Base-by-base conservation (phyloP, 1,140 invertebrate genomes). In the Halyomorpha halys region DNA sequence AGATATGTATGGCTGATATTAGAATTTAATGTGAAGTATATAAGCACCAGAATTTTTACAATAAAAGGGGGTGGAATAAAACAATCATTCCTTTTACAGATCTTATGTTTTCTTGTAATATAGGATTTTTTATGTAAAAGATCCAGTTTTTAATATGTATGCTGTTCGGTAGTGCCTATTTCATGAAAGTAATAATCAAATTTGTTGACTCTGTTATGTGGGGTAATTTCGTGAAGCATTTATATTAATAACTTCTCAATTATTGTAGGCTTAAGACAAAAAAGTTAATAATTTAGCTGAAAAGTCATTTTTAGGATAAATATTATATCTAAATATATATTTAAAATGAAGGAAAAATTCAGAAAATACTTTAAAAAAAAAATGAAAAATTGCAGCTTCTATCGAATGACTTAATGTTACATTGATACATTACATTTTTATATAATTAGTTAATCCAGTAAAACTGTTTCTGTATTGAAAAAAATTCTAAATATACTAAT, bases 201-300 rank as follows among this genome's bases (percentile, higher is more conserved):
- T 62, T 49, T 63, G 18, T 62, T 49, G 45, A 47, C 45, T 30
- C 18, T 60, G 39, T 60, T 62, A 63, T 51, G 34, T 44, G 59
- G 59, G 59, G 59, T 60, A 60, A 49, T 63, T 53, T 25, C 53
- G 62, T 63, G 62, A 63, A 63, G 62, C 62, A 63, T 63, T 63
- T 63, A 63, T 44, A 51, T 13, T 51, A 18, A 49, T 39, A 62
- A 45, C 23, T 16, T 25, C 23, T 56, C 53, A 56, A 56, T 56
- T 56, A 23, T 23, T 23, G 53, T 56, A 56, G 53, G 53, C 53
- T 56, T 56, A 56, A 56, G 53, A 25, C 11, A 23, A 25, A 56
- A 16, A 23, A 56, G 27, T 4, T 18, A 56, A 25, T 18, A 21
- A 39, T 39, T 39, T 39, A 39, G 34, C 34, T 39, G 34, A 39